Evolutionary conservation across 2,113 vertebrate genomes (phyloP).

Genomic region (Gambusia affinis): DNA sequence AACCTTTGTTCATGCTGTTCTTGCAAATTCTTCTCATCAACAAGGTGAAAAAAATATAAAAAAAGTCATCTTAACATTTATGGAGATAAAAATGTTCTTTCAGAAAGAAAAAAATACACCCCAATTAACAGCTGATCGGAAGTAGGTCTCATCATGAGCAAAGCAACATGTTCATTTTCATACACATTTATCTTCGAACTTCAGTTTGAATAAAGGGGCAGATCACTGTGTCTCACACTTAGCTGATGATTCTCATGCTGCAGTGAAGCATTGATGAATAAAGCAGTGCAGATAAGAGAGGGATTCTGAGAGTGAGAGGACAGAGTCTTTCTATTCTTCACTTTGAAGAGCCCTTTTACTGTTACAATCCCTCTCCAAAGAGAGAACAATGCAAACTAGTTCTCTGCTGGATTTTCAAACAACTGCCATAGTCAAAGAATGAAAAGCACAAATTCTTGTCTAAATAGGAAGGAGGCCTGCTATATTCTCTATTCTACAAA

Average conservation of each 20-base stretch:
- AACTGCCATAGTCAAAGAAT: constrained; percentile 23
- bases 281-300: constrained; percentile 30
- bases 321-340: constrained; percentile 48
- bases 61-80: not conserved
- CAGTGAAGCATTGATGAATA: constrained; percentile 35
- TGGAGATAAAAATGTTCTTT: not conserved
- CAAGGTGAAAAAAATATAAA: too few species aligned
- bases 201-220: not conserved
- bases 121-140: not conserved
- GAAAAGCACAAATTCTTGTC: constrained; percentile 27
- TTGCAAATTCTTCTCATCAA: not conserved
- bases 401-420: constrained; percentile 28
- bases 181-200: constrained; percentile 39
- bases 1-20: not conserved
- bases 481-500: constrained; percentile 4
- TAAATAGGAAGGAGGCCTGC: constrained; percentile 35
- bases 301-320: constrained; percentile 30
- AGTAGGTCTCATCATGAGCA: not conserved
- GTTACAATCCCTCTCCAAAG: constrained; percentile 18
- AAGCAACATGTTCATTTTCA: constrained; percentile 12
- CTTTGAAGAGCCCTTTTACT: constrained; percentile 34
- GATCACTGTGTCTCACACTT: constrained; percentile 11
- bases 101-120: not conserved
- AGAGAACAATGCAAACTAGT: constrained; percentile 34
- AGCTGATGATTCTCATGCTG: constrained; percentile 31